Evolutionary conservation across 2,888 invertebrate species (phyloP).

Genomic region (Panorpa germanica): DNA sequence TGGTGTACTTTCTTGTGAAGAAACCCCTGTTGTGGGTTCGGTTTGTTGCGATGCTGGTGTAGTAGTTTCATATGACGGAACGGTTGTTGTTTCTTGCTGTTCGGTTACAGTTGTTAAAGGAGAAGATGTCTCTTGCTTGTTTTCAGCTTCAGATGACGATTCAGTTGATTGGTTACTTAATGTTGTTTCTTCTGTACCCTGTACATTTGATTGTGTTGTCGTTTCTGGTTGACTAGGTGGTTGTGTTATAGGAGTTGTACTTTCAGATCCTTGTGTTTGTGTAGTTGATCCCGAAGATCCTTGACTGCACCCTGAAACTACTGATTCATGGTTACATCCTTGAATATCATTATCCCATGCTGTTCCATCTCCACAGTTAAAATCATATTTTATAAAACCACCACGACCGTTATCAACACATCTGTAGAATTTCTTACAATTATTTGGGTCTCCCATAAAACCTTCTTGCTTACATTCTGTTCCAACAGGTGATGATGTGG

Average conservation of each 20-base stretch:
- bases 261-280: slow-evolving; percentile 11
- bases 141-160: no score
- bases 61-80: no score
- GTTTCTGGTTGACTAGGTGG: slow-evolving; percentile 10
- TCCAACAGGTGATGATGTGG: slow-evolving; percentile 13
- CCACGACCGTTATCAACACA: slow-evolving; percentile 28
- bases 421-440: slow-evolving; percentile 30
- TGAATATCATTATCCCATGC: slow-evolving; percentile 33
- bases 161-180: no score
- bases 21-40: slow-evolving; percentile 10
- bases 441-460: slow-evolving; percentile 25
- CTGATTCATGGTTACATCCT: slow-evolving; percentile 32
- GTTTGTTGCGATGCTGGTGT: slow-evolving; percentile 8
- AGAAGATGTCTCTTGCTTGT: no score
- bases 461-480: slow-evolving; percentile 26
- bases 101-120: no score
- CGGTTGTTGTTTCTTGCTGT: no score
- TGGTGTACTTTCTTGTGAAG: slow-evolving; percentile 8
- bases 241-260: slow-evolving; percentile 11
- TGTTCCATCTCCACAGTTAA: slow-evolving; percentile 34
- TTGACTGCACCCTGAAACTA: slow-evolving; percentile 22
- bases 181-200: slow-evolving; percentile 12
- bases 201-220: slow-evolving; percentile 11
- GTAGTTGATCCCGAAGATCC: slow-evolving; percentile 5
- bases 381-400: slow-evolving; percentile 30